These are phyloP conservation scores for Agriopis marginaria DNA, from an alignment of 2,888 invertebrate genomes.

Conservation along the genomic window DNA sequence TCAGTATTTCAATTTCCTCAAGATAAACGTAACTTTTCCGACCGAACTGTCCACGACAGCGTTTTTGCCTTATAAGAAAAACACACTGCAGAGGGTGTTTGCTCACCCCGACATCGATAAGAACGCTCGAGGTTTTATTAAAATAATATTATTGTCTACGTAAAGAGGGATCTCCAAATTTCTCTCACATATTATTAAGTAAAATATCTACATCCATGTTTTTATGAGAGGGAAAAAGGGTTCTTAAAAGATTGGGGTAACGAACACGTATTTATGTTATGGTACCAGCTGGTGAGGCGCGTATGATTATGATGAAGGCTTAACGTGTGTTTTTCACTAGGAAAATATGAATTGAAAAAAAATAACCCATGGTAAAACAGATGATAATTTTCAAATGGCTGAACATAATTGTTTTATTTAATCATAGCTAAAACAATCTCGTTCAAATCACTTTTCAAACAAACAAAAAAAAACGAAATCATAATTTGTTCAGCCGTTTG, in stretches of 20 bases:
- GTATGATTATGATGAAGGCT: background rate
- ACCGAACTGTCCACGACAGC: constrained; percentile 7
- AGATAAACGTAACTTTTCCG: constrained; percentile 2
- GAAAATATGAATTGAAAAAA: background rate
- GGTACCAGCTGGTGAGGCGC: constrained; percentile 16
- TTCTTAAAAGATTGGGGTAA: constrained; percentile 26
- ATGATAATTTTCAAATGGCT: too few species aligned
- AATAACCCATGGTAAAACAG: too few species aligned
- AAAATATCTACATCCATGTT: constrained; percentile 39
- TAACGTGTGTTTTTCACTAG: background rate
- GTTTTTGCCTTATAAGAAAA: constrained; percentile 28
- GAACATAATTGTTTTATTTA: too few species aligned
- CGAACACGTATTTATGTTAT: constrained; percentile 15
- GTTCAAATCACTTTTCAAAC: too few species aligned
- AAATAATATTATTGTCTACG: constrained; percentile 39
- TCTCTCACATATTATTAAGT: constrained; percentile 36
- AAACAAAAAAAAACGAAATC: too few species aligned
- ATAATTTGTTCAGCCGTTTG: too few species aligned
- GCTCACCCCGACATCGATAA: constrained; percentile 28
- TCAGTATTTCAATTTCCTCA: constrained; percentile 1
- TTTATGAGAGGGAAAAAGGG: constrained; percentile 30
- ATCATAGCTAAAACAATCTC: too few species aligned
- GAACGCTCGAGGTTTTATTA: constrained; percentile 30
- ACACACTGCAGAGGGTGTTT: constrained; percentile 26
- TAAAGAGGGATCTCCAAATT: constrained; percentile 33